Evolutionary conservation across 2,888 invertebrate species (phyloP), one percentile per base, ranked within the genome.

Genomic region (Calliopum simillimum): DNA sequence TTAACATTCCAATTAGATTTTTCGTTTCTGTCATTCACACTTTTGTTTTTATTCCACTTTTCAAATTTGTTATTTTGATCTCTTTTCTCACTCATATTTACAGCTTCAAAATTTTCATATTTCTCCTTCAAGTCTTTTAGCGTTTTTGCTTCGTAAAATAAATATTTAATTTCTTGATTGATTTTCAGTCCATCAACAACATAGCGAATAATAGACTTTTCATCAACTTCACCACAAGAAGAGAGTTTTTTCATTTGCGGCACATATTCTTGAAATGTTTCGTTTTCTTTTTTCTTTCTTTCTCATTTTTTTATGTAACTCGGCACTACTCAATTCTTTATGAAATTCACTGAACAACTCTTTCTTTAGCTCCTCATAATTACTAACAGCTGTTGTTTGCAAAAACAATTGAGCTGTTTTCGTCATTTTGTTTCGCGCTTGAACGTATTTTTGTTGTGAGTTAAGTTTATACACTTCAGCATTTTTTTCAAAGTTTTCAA

Each of bases 391-490:
- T 21, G 66, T 69, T n/a, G 71, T 67, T 63, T 76, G 71, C 2
- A 73, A 51, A 49, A 76, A 74, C 47, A 73, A 63, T 23, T 71
- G 33, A 6, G 71, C 73, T n/a, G 71, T 73, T 14, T 70, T 68
- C 19, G 51, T 69, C 69, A 75, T 74, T 66, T 73, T 74, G 21
- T 69, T 67, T 4, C 75, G 59, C 0, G 72, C 72, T 19, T 74
- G 70, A n/a, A 73, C 73, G 51, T 74, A 74, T 62, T 70, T 73
- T 55, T 74, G 74, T 41, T 69, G 72, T 13, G n/a, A 14, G n/a
- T 53, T 71, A 3, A 74, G 33, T 14, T 49, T 56, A 51, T 74
- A 72, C 5, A 70, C 74, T 47, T 55, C 62, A 6, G 67, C 71
- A 53, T 71, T 74, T 41, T 67, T 64, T 33, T 74, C 68, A 25